These are phyloP conservation scores for Thelaira solivaga DNA, from an alignment of 2,888 invertebrate species.

Conservation along the genomic window DNA sequence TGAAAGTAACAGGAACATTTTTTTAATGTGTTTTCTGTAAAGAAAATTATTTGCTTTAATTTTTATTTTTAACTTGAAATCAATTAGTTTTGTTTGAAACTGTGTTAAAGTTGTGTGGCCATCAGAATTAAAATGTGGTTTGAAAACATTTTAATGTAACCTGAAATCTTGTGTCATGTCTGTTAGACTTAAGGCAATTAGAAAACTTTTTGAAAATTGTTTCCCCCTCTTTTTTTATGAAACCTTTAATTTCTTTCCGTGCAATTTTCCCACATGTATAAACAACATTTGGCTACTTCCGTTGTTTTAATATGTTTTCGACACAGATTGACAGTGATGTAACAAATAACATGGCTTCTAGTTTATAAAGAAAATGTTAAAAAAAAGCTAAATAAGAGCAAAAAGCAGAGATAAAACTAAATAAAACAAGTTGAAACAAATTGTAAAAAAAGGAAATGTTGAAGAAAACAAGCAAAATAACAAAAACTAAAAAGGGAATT, in stretches of 20 bases:
- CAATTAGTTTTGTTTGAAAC: too few species aligned
- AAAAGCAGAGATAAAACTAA: constrained; percentile 64
- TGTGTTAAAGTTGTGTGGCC: too few species aligned
- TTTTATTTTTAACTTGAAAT: too few species aligned
- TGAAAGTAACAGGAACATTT: too few species aligned
- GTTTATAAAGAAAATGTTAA: constrained; percentile 22
- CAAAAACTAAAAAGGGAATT: constrained; percentile 18
- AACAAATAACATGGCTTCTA: constrained; percentile 61
- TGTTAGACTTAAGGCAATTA: not conserved
- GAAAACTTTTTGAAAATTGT: not conserved
- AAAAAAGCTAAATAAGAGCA: not conserved
- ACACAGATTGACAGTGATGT: constrained; percentile 75
- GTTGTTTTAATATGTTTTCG: constrained; percentile 72
- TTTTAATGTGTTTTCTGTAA: too few species aligned
- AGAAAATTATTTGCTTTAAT: too few species aligned
- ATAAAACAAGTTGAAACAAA: constrained; percentile 17
- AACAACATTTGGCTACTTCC: constrained; percentile 72
- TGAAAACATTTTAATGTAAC: too few species aligned
- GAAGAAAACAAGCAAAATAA: not conserved
- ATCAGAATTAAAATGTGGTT: too few species aligned
- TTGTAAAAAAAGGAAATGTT: constrained; percentile 62
- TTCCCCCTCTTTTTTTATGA: not conserved
- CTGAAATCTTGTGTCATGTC: too few species aligned
- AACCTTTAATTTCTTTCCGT: not conserved
- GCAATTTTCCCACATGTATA: constrained; percentile 9